Evolutionary conservation across 37 sponge, comb jelly and placozoan species (phyloP).

Genomic region (Cladorhizidae sp.): DNA sequence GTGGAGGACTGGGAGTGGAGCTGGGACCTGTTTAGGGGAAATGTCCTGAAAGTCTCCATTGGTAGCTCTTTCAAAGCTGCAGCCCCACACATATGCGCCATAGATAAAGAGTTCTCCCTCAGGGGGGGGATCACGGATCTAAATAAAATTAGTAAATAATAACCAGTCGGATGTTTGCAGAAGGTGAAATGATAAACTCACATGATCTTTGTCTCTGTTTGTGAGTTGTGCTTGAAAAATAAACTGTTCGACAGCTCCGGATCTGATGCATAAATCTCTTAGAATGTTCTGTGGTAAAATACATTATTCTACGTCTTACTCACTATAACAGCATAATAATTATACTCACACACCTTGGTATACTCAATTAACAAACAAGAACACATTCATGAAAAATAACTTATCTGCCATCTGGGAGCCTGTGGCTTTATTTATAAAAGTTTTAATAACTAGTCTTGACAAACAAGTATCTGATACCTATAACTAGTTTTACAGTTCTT

Average conservation of each 20-base stretch:
- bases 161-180: not conserved
- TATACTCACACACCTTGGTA: too few species aligned
- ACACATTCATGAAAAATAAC: too few species aligned
- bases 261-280: not conserved
- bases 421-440: too few species aligned
- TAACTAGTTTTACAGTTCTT: too few species aligned
- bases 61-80: slow-evolving; percentile 66
- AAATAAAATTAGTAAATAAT: not conserved
- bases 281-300: not conserved
- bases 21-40: slow-evolving; percentile 62
- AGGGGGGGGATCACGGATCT: slow-evolving; percentile 92
- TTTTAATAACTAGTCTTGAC: too few species aligned
- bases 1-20: slow-evolving; percentile 68
- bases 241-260: slow-evolving; percentile 50
- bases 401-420: too few species aligned
- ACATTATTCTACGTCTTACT: too few species aligned
- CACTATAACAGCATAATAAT: too few species aligned
- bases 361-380: too few species aligned
- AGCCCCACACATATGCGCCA: slow-evolving; percentile 83
- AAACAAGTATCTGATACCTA: too few species aligned
- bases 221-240: slow-evolving; percentile 67
- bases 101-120: slow-evolving; percentile 78
- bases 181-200: slow-evolving; percentile 24
- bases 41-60: slow-evolving; percentile 62
- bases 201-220: slow-evolving; percentile 85